phyloP scores from a whole-genome alignment of 2,797 vertebrate species.

The Platalea minor region DNA sequence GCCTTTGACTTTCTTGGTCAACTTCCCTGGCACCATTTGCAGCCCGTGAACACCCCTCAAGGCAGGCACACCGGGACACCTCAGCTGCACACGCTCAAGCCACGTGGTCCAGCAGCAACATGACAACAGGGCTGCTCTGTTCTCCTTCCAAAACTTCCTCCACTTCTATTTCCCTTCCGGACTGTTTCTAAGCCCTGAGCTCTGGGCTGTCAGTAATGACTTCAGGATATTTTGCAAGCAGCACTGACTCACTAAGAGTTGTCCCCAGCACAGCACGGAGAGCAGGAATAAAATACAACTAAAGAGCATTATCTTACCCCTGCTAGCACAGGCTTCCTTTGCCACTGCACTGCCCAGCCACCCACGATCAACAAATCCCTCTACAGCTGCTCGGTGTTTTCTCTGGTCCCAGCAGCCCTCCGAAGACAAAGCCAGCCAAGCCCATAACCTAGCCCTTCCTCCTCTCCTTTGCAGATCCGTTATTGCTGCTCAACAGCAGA shows the following conservation, averaged over 20 bases:
- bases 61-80: accelerated
- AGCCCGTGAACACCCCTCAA: accelerated
- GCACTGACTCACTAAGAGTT: not conserved
- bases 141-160: not conserved
- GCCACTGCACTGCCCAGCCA: not conserved
- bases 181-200: not conserved
- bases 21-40: accelerated
- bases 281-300: not conserved
- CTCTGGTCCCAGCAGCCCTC: not conserved
- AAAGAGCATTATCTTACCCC: not conserved
- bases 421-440: not conserved
- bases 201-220: not conserved
- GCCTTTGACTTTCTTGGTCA: accelerated
- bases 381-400: not conserved
- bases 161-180: not conserved
- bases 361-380: not conserved
- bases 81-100: accelerated
- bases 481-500: accelerated
- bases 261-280: not conserved
- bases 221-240: not conserved
- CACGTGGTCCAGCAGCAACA: not conserved
- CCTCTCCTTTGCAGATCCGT: not conserved
- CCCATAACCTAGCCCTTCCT: not conserved
- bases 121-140: not conserved
- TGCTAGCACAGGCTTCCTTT: not conserved